A percentile compares a stretch with the other conserved stretches of the same genome.
These are phyloP conservation scores for Spinibarbus caldwelli DNA, from an alignment of 2,797 vertebrate genomes.

Conservation along the genomic window DNA sequence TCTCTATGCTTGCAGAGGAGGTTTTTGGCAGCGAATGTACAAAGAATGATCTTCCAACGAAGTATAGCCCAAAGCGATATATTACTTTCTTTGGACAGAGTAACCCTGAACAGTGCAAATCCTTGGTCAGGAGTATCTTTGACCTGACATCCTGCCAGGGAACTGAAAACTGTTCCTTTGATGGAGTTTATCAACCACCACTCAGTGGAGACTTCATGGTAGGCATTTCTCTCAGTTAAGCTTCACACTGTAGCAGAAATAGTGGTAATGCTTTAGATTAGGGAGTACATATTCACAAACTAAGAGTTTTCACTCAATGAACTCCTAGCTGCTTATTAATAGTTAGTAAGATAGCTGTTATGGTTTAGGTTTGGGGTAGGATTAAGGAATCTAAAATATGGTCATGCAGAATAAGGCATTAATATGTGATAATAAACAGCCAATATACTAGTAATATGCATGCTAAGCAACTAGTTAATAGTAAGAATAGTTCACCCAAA, in stretches of 20 bases:
- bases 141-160: constrained; percentile 80
- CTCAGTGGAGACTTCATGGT: constrained; percentile 89
- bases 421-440: background rate
- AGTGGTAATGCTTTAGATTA: background rate
- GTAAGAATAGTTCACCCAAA: background rate
- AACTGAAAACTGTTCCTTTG: constrained; percentile 80
- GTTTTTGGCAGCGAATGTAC: constrained; percentile 87
- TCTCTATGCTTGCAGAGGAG: constrained; percentile 64
- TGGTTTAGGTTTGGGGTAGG: background rate
- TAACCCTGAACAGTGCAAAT: constrained; percentile 77
- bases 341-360: background rate
- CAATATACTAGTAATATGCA: background rate
- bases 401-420: background rate
- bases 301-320: background rate
- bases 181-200: constrained; percentile 85
- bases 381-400: background rate
- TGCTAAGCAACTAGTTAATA: background rate
- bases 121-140: constrained; percentile 82
- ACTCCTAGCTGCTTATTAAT: background rate
- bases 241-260: background rate
- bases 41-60: constrained; percentile 64
- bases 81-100: constrained; percentile 79
- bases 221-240: constrained; percentile 57
- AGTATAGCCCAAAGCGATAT: constrained; percentile 67
- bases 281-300: background rate